A percentile compares a stretch with the other conserved stretches of the same genome.
phyloP scores from a whole-genome alignment of 2,888 invertebrate species.

The Pycnomerus fuliginosus region DNA sequence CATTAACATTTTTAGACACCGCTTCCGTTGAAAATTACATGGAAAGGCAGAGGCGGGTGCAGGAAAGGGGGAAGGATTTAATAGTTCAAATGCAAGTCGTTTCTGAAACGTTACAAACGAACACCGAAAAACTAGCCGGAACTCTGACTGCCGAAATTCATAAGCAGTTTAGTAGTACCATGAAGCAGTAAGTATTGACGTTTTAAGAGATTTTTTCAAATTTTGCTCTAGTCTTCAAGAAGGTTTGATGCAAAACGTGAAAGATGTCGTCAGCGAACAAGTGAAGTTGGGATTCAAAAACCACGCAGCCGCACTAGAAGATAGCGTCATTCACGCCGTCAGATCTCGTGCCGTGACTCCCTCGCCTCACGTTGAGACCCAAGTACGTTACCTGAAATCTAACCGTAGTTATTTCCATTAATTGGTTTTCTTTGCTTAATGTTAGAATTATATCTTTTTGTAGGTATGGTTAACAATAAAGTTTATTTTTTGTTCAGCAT shows the following conservation, averaged over 20 bases:
- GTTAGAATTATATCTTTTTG: too few species aligned
- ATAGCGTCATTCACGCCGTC: constrained; percentile 61
- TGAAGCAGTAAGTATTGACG: constrained; percentile 44
- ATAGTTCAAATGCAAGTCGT: constrained; percentile 50
- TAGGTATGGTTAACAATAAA: too few species aligned
- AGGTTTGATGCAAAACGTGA: constrained; percentile 46
- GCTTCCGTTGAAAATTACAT: constrained; percentile 52
- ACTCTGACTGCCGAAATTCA: constrained; percentile 47
- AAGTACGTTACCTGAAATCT: constrained; percentile 41
- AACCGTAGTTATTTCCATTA: constrained; percentile 6
- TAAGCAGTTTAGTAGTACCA: constrained; percentile 45
- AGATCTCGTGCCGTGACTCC: constrained; percentile 75
- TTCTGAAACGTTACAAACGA: constrained; percentile 47
- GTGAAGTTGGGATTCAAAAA: constrained; percentile 56
- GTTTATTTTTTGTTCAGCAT: not conserved
- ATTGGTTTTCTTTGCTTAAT: constrained; percentile 7
- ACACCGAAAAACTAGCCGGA: constrained; percentile 45
- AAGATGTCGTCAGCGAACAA: constrained; percentile 52
- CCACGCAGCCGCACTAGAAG: constrained; percentile 62
- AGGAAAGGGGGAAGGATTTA: constrained; percentile 52
- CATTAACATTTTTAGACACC: constrained; percentile 43
- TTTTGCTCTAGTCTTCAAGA: constrained; percentile 53
- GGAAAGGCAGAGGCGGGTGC: constrained; percentile 50
- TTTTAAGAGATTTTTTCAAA: constrained; percentile 3
- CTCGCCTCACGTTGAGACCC: constrained; percentile 62